Conservation (phyloP, 2,888 invertebrate species). For the Flabesymbios commensalis region DNA sequence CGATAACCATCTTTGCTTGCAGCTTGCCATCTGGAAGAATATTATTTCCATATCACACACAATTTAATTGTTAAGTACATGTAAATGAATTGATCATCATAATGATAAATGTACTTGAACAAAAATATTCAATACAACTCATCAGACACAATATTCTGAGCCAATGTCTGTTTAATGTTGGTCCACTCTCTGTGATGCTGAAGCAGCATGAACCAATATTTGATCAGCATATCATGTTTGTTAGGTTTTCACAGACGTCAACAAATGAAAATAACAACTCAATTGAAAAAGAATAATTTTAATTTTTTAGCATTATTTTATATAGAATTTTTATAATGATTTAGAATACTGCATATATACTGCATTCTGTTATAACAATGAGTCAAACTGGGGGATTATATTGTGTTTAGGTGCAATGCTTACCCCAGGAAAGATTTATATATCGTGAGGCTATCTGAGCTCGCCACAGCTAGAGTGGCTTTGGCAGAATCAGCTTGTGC, state of each 20-base stretch:
- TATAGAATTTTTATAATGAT: neutral
- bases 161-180: too few relatives aligned
- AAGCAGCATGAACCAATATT: too few relatives aligned
- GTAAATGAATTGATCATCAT: too few relatives aligned
- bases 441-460: constrained; percentile 52
- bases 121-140: too few relatives aligned
- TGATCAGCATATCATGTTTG: too few relatives aligned
- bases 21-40: constrained; percentile 47
- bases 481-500: constrained; percentile 43
- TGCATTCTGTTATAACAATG: neutral
- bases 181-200: too few relatives aligned
- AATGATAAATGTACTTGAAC: too few relatives aligned
- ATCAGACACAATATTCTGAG: too few relatives aligned
- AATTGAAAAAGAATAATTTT: neutral
- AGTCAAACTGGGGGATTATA: neutral
- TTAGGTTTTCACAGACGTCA: too few relatives aligned
- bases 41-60: too few relatives aligned
- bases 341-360: neutral
- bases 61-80: too few relatives aligned
- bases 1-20: constrained; percentile 40
- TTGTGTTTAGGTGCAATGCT: too few relatives aligned
- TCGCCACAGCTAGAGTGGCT: constrained; percentile 42
- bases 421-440: constrained; percentile 49
- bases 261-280: neutral
- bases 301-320: neutral